These are phyloP conservation scores for Corythornis vintsioides DNA, from an alignment of 2,113 vertebrate species.

Conservation along the genomic window DNA sequence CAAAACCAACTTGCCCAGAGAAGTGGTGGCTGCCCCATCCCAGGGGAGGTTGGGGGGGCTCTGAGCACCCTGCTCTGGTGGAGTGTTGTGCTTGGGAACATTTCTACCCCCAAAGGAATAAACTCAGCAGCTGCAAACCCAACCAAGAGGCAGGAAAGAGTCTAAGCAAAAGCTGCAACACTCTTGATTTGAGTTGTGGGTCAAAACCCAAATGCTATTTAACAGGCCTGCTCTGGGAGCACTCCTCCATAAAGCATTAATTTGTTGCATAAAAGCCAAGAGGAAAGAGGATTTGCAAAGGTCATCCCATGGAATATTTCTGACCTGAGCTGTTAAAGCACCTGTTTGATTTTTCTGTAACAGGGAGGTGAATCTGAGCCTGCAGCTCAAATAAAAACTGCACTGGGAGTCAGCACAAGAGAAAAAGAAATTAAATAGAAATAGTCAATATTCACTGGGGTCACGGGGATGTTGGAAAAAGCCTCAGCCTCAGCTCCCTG, in stretches of 20 bases:
- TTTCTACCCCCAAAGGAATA: not conserved
- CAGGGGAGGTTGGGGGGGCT: not conserved
- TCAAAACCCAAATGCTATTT: not conserved
- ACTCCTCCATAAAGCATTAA: constrained; percentile 10
- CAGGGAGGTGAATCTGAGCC: not conserved
- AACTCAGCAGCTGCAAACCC: fast-evolving
- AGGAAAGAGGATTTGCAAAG: constrained; percentile 44
- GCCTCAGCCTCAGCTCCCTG: not conserved
- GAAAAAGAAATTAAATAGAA: not conserved
- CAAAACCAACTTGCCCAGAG: no score
- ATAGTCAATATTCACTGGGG: not conserved
- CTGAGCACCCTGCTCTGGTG: not conserved
- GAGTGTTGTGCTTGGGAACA: not conserved
- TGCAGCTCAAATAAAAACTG: not conserved
- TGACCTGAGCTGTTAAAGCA: not conserved
- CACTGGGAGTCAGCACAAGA: not conserved
- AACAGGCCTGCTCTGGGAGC: not conserved
- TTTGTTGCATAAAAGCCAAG: not conserved
- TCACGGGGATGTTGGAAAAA: not conserved
- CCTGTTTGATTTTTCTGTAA: not conserved
- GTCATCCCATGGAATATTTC: not conserved
- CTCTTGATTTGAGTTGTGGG: not conserved
- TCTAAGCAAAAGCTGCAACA: not conserved
- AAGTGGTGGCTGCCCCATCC: not conserved
- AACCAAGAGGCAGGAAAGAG: no score